phyloP scores from a whole-genome alignment of 2,888 invertebrate genomes.

The Chrysolina haemoptera region DNA sequence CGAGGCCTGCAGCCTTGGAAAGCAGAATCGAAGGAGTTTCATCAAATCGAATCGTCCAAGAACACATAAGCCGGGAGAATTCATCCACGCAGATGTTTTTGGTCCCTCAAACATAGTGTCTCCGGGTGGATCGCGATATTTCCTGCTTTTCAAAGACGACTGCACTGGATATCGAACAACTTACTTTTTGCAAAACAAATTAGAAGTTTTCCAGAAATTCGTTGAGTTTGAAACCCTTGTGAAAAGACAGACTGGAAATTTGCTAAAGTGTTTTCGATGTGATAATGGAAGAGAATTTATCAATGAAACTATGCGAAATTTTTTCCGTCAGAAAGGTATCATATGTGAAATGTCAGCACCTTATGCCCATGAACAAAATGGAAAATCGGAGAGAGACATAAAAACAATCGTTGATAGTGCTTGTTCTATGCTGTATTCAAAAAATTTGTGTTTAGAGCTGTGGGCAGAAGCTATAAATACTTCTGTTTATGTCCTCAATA shows the following conservation, averaged over 20 bases:
- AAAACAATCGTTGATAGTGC: not conserved
- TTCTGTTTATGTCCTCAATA: not conserved
- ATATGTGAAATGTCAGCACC: not conserved
- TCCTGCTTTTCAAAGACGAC: not conserved
- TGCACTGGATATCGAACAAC: not conserved
- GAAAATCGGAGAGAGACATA: not conserved
- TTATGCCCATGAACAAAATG: not conserved
- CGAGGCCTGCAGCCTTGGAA: not conserved
- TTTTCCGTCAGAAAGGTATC: not conserved
- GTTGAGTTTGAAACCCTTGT: not conserved
- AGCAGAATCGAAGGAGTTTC: not conserved
- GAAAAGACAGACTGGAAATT: slow-evolving; percentile 1
- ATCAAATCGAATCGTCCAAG: not conserved
- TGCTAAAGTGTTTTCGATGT: not conserved
- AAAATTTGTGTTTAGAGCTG: not conserved
- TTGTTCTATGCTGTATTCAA: not conserved
- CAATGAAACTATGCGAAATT: not conserved
- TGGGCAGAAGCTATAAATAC: not conserved
- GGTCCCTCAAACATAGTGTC: not conserved
- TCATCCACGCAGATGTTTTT: slow-evolving; percentile 3
- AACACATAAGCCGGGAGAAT: not conserved
- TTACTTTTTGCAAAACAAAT: not conserved
- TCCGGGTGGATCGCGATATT: not conserved
- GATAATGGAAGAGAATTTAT: not conserved
- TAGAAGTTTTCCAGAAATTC: not conserved